A percentile compares a stretch with the other conserved stretches of the same genome.
These are phyloP conservation scores for Sycophila texana DNA, from an alignment of 2,888 invertebrate species.

Conservation along the genomic window DNA sequence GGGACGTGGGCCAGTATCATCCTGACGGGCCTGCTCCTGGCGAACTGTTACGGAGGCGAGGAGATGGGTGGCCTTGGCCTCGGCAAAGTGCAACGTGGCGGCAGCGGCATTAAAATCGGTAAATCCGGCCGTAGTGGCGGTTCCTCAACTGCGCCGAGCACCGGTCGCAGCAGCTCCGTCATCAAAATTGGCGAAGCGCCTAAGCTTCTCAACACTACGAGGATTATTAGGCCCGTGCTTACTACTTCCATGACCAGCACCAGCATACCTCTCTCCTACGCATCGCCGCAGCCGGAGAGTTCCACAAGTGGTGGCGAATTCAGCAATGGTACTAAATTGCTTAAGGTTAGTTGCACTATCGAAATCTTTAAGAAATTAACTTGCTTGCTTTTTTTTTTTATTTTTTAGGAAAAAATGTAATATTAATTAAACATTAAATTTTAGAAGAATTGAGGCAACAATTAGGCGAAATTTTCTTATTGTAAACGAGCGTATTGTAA, in stretches of 20 bases:
- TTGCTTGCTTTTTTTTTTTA: too few species aligned
- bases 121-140: constrained; percentile 29
- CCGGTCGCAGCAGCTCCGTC: constrained; percentile 43
- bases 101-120: constrained; percentile 51
- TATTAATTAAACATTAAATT: too few species aligned
- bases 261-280: constrained; percentile 48
- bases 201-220: constrained; percentile 47
- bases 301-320: background rate
- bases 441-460: too few species aligned
- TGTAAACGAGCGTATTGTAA: too few species aligned
- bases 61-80: background rate
- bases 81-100: constrained; percentile 10
- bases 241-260: constrained; percentile 53
- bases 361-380: too few species aligned
- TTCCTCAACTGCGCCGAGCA: background rate
- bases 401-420: background rate
- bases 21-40: background rate
- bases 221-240: constrained; percentile 20
- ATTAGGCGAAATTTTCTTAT: too few species aligned
- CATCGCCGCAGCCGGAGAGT: constrained; percentile 33
- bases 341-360: constrained; percentile 29
- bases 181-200: constrained; percentile 48
- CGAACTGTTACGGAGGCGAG: background rate
- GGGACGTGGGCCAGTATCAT: too few species aligned
- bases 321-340: constrained; percentile 43